Base-by-base conservation (phyloP, 2,888 invertebrate genomes). In the Limnephilus marmoratus region DNA sequence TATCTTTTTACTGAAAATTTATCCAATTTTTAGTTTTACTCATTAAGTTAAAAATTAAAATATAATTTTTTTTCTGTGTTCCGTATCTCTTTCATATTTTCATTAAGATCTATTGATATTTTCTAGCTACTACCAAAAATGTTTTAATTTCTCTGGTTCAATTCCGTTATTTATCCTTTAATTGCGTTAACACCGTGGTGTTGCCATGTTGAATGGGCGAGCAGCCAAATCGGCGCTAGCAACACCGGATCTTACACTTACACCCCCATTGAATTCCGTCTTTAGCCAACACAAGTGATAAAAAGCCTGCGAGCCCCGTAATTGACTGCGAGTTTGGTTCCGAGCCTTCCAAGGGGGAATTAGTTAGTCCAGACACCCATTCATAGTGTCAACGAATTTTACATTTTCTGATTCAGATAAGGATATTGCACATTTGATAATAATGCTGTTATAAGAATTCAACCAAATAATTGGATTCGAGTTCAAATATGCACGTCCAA, bases 181-280 rank as follows among this genome's bases (percentile, higher is more conserved):
- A 83, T 37, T 29, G 34, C 45, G n/a, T 86, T 86, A 86, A 31
- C 31, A 83, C 83, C 15, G 34, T 37, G 11, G 85, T 24, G 85
- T 37, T 37, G 85, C 34, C 37, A 31, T 18, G 85, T 41, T 83
- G 18, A 83, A 34, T 41, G 85, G 34, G 15, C 31, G 18, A 18
- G 68, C 68, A 68, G 68, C 68, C 24, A 68, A 87, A 34, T 87
- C 15, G 53, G 37, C 68, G 45, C 49, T 37, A 53, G 53, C 31
- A n/a, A 87, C 87, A 49, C 49, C 49, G 45, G 49, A 34, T 90
- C 29, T 83, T 85, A 90, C 90, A 90, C 29, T 53, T 53, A 18
- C 53, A 68, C 68, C 24, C 85, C 90, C 53, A 90, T 90, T 90
- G 85, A 90, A 90, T 90, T 90, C 90, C 85, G 41, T 85, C 82